phyloP scores from a whole-genome alignment of 2,797 vertebrate genomes.

The Miichthys miiuy region DNA sequence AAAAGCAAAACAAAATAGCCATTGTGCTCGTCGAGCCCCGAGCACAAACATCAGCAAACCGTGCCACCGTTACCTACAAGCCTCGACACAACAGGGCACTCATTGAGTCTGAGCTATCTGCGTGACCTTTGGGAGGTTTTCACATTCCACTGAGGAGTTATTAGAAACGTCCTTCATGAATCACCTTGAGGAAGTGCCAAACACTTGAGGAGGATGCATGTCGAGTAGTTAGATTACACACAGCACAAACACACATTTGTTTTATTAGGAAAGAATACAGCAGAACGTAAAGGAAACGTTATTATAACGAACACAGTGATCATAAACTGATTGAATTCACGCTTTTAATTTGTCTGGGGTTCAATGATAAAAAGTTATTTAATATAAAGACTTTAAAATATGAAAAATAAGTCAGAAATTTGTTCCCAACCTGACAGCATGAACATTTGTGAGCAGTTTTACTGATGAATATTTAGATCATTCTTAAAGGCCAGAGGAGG shows the following conservation, averaged over 20 bases:
- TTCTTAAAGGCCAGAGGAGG: background rate
- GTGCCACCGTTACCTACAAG: conserved; percentile 61
- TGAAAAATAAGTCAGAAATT: background rate
- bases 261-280: background rate
- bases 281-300: background rate
- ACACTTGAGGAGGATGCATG: conserved; percentile 22
- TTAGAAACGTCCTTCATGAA: conserved; percentile 68
- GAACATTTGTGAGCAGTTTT: background rate
- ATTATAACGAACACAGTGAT: background rate
- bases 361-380: too few species aligned
- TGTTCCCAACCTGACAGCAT: background rate
- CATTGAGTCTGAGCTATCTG: conserved; percentile 71
- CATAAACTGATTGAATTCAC: background rate
- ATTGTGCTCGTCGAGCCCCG: conserved; percentile 68
- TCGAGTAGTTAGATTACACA: background rate
- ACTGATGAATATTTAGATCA: background rate
- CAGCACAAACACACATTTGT: background rate
- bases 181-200: conserved; percentile 64
- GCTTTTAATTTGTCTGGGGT: background rate
- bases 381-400: background rate
- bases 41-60: conserved; percentile 67
- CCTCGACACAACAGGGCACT: conserved; percentile 64
- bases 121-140: conserved; percentile 65
- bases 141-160: conserved; percentile 65
- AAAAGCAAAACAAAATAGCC: conserved; percentile 75